A percentile compares a stretch with the other conserved stretches of the same genome.
These are phyloP conservation scores for Pangasius macronema DNA, from an alignment of 2,797 vertebrate genomes.

Conservation along the genomic window DNA sequence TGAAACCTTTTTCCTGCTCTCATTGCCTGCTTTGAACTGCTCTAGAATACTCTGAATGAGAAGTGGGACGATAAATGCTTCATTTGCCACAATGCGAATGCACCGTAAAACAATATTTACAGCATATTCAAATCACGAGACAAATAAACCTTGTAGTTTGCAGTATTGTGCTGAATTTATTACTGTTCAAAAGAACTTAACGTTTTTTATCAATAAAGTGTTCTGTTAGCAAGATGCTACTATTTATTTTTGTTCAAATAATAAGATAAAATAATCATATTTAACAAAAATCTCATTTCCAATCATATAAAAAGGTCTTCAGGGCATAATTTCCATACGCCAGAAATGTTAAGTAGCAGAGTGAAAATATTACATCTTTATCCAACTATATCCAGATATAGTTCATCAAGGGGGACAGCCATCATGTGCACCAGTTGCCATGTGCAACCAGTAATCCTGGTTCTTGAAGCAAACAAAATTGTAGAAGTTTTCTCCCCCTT, in stretches of 20 bases:
- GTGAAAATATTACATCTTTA: background rate
- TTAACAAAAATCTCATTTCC: background rate
- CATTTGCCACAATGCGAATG: background rate
- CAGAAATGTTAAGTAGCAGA: background rate
- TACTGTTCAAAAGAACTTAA: background rate
- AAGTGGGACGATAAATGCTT: background rate
- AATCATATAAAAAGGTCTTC: background rate
- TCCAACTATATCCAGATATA: background rate
- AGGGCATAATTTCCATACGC: background rate
- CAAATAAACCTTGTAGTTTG: background rate
- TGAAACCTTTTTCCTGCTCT: background rate
- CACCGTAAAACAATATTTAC: background rate
- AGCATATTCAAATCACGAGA: background rate
- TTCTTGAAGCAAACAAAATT: constrained; percentile 85
- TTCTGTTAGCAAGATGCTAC: background rate
- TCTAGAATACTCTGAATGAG: background rate
- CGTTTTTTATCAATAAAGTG: background rate
- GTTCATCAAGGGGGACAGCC: constrained; percentile 77
- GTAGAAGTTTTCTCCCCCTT: constrained; percentile 89
- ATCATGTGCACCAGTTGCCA: constrained; percentile 82
- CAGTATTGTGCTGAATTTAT: background rate
- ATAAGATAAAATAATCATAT: background rate
- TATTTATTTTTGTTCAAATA: background rate
- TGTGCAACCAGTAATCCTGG: constrained; percentile 85
- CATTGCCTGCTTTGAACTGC: background rate